A percentile compares a stretch with the other conserved stretches of the same genome.
phyloP scores from a whole-genome alignment of 2,888 invertebrate genomes.

The Alviniconcha strummeri region DNA sequence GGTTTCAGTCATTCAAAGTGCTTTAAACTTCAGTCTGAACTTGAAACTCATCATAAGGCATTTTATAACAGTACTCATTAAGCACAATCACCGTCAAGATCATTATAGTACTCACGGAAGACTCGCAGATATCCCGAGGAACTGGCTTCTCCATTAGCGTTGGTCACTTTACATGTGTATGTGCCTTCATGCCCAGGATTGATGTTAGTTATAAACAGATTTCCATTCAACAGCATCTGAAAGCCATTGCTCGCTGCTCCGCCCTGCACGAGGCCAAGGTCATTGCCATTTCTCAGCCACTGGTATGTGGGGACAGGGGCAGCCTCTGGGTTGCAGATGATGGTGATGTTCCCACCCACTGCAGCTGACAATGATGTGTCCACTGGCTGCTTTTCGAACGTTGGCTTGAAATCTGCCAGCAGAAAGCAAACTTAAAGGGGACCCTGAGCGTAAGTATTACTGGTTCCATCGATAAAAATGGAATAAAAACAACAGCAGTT shows the following conservation, averaged over 20 bases:
- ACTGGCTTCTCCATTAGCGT: slow-evolving; percentile 53
- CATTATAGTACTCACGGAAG: slow-evolving; percentile 44
- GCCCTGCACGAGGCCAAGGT: slow-evolving; percentile 40
- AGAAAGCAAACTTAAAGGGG: background rate
- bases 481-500: too few species aligned
- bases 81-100: too few species aligned
- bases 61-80: too few species aligned
- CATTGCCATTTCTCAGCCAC: slow-evolving; percentile 42
- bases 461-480: too few species aligned
- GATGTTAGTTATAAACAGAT: slow-evolving; percentile 83
- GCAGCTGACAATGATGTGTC: slow-evolving; percentile 93
- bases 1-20: too few species aligned
- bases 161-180: slow-evolving; percentile 84
- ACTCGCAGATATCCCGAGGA: slow-evolving; percentile 46
- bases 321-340: slow-evolving; percentile 93
- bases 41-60: too few species aligned
- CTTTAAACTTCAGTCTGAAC: too few species aligned
- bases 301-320: slow-evolving; percentile 79
- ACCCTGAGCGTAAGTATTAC: background rate
- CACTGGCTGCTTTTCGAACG: slow-evolving; percentile 90
- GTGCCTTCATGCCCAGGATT: slow-evolving; percentile 87
- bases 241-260: slow-evolving; percentile 66
- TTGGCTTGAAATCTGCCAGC: slow-evolving; percentile 79
- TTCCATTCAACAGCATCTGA: slow-evolving; percentile 78
- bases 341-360: slow-evolving; percentile 91